Evolutionary conservation across 2,888 invertebrate species (phyloP), one percentile per base, ranked within the genome.

Genomic region (Amphipyra berbera): DNA sequence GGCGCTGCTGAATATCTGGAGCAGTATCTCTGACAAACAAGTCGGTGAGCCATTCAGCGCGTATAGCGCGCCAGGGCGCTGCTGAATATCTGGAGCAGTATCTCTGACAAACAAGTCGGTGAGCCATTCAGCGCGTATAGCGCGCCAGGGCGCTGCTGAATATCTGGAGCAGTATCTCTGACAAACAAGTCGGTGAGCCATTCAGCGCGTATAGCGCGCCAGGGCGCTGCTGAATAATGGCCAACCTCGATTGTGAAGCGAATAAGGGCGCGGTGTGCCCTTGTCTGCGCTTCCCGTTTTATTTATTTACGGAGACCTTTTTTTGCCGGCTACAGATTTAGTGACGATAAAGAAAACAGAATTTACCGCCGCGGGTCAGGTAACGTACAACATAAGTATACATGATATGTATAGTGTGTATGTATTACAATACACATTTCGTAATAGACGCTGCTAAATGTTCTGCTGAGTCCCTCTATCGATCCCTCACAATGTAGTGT

Each of bases 291-390:
- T 40, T 37, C 21, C 9, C 40, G 38, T 14, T 6, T 62, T 67
- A 61, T 69, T 61, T 61, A 62, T 69, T 61, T 70, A 38, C 40
- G n/a, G 45, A 37, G 37, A 61, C 37, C 41, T 21, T 54, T n/a
- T 66, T 58, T 44, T 38, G 14, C 14, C 41, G 62, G 21, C 40
- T 40, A 30, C 35, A 37, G 30, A 55, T n/a, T n/a, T n/a, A 21
- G 45, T 8, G 21, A 46, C 41, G 21, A 46, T 46, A 42, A 41
- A 41, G 48, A 60, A 52, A 61, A 61, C 45, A 54, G 10, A 40
- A 42, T 49, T 49, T 15, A 49, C 27, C 27, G 52, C 52, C 21
- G 38, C 21, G 6, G 2, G 6, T 30, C 30, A 30, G 21, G 3
- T 3, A 21, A 21, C 21, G 2, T 3, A 21, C 21, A 21, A 21